A percentile compares a stretch with the other conserved stretches of the same genome.
phyloP scores from a whole-genome alignment of 2,888 invertebrate species.

The Ormyrus rosae region DNA sequence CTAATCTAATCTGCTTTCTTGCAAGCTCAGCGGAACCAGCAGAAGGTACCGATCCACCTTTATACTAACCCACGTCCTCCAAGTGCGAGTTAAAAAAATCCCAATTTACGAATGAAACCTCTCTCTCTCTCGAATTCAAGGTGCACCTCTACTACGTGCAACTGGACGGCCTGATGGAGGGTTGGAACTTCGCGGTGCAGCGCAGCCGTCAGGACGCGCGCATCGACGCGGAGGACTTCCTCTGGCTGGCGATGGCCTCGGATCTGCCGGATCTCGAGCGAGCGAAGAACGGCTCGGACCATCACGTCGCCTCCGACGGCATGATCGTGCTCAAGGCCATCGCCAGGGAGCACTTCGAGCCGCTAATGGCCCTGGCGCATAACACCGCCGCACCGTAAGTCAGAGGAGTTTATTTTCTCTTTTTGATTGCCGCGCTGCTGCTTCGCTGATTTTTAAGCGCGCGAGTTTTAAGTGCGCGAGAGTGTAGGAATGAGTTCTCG shows the following conservation, averaged over 20 bases:
- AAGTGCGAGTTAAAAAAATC: neutral
- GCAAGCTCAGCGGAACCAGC: conserved; percentile 29
- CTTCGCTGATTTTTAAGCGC: too few relatives aligned
- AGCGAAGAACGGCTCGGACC: conserved; percentile 71
- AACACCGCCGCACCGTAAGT: conserved; percentile 85
- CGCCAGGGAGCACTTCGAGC: conserved; percentile 62
- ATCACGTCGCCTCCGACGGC: conserved; percentile 70
- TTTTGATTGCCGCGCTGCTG: too few relatives aligned
- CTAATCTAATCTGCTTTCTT: conserved; percentile 34
- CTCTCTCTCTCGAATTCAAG: conserved; percentile 68
- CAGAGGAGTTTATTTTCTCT: too few relatives aligned
- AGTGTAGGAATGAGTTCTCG: too few relatives aligned
- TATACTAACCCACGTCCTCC: neutral
- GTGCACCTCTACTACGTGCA: conserved; percentile 87
- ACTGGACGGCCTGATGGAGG: conserved; percentile 86
- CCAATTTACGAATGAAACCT: too few relatives aligned
- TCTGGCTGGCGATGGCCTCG: conserved; percentile 85
- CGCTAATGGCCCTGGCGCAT: conserved; percentile 84
- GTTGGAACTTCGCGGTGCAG: conserved; percentile 84
- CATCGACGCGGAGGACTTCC: conserved; percentile 81
- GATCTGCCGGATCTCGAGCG: conserved; percentile 84
- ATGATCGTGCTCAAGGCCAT: conserved; percentile 69
- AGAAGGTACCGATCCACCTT: conserved; percentile 23
- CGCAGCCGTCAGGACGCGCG: conserved; percentile 81
- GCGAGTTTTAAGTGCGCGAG: too few relatives aligned